Evolutionary conservation across 2,113 vertebrate genomes (phyloP).

Genomic region (Ahaetulla prasina): DNA sequence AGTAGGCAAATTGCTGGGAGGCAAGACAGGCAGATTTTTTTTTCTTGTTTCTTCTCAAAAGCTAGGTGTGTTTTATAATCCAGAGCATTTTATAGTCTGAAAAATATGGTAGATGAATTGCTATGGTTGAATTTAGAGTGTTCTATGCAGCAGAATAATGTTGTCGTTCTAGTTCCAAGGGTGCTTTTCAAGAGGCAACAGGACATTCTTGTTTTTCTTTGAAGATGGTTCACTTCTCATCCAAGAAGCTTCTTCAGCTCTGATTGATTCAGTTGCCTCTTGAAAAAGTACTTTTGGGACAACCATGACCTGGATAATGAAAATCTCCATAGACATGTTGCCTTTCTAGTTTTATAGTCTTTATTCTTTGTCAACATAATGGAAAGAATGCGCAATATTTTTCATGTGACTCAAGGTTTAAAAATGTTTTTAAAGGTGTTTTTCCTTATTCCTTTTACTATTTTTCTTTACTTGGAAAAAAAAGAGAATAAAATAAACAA

Average conservation of each 20-base stretch:
- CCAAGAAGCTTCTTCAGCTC: too few species aligned
- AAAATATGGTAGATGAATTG: neutral
- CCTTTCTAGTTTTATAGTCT: neutral
- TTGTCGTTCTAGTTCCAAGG: neutral
- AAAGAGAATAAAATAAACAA: neutral
- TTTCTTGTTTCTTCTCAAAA: too few species aligned
- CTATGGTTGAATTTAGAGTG: neutral
- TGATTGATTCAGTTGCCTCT: too few species aligned
- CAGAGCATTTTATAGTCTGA: too few species aligned
- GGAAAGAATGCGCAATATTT: neutral
- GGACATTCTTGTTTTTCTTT: too few species aligned
- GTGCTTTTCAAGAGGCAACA: too few species aligned
- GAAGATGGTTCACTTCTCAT: too few species aligned
- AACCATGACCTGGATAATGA: too few species aligned
- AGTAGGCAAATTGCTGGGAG: too few species aligned
- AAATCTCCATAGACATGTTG: neutral
- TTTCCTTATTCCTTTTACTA: neutral
- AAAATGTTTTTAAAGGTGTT: neutral
- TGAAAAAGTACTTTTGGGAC: too few species aligned
- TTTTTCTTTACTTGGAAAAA: neutral
- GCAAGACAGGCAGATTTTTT: too few species aligned
- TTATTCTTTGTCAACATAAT: neutral
- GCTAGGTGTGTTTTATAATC: too few species aligned
- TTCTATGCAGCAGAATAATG: neutral
- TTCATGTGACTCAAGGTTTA: neutral